phyloP scores from a whole-genome alignment of 2,113 vertebrate species.

The Ciconia maguari region DNA sequence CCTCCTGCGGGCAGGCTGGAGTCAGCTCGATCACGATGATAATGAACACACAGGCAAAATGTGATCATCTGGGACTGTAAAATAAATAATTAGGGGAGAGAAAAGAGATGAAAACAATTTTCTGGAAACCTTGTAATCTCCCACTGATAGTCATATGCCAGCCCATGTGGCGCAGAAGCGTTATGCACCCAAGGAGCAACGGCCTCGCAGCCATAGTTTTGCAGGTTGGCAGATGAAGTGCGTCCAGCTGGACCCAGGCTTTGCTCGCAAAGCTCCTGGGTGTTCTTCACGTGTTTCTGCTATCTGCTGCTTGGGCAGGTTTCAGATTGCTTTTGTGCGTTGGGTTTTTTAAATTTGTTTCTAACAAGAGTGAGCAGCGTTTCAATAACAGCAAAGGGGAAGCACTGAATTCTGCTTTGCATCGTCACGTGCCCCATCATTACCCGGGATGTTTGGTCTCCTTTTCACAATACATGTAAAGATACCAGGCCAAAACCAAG shows the following conservation, averaged over 20 bases:
- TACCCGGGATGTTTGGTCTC: rapidly evolving
- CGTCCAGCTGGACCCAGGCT: not conserved
- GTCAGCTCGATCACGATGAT: not conserved
- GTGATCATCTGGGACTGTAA: not conserved
- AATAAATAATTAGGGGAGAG: not conserved
- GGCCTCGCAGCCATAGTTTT: not conserved
- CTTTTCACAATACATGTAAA: not conserved
- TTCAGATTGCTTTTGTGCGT: not conserved
- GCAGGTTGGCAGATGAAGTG: not conserved
- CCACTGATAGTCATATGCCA: not conserved
- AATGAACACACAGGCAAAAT: not conserved
- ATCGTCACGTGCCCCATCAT: rapidly evolving
- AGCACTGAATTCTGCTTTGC: not conserved
- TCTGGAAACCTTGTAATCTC: not conserved
- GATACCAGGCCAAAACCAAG: not conserved
- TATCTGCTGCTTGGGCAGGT: not conserved
- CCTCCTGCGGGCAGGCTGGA: not conserved
- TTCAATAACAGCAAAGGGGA: rapidly evolving
- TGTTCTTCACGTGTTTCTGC: not conserved
- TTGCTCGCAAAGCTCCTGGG: not conserved
- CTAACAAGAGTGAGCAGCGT: rapidly evolving
- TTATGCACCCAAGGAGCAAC: rapidly evolving
- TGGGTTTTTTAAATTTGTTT: not conserved
- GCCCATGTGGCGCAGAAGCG: not conserved
- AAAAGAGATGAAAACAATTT: not conserved